Evolutionary conservation across 2,797 vertebrate species (phyloP).

Genomic region (Australoheros facetus): DNA sequence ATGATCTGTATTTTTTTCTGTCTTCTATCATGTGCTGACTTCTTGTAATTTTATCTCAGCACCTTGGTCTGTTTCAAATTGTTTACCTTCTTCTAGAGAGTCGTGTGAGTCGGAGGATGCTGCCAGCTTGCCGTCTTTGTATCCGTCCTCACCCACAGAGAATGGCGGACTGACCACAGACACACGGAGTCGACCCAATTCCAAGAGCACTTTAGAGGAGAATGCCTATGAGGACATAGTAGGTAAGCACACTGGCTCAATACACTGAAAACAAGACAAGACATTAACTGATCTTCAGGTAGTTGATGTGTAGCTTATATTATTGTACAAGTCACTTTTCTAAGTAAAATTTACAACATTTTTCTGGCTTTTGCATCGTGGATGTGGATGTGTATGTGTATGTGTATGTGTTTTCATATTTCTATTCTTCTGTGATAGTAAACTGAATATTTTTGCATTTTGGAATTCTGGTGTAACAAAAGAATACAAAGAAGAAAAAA

Average conservation of each 20-base stretch:
- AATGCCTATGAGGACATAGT: conserved; percentile 98
- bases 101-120: conserved; percentile 94
- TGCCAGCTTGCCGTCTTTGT: conserved; percentile 86
- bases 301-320: neutral
- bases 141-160: conserved; percentile 88
- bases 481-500: neutral
- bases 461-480: neutral
- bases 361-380: neutral
- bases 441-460: neutral
- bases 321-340: neutral
- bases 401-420: neutral
- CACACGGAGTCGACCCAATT: conserved; percentile 85
- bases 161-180: conserved; percentile 87
- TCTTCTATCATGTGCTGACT: conserved; percentile 2
- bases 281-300: neutral
- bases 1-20: conserved; percentile 32
- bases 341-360: neutral
- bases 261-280: neutral
- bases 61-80: conserved; percentile 25
- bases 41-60: conserved; percentile 5
- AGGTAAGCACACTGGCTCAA: conserved; percentile 83
- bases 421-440: neutral
- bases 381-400: neutral
- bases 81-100: conserved; percentile 82
- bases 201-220: conserved; percentile 98